Percentiles rank a stretch among this genome's conserved stretches.
phyloP scores from a whole-genome alignment of 2,113 vertebrate species.

The Ciconia stormi region DNA sequence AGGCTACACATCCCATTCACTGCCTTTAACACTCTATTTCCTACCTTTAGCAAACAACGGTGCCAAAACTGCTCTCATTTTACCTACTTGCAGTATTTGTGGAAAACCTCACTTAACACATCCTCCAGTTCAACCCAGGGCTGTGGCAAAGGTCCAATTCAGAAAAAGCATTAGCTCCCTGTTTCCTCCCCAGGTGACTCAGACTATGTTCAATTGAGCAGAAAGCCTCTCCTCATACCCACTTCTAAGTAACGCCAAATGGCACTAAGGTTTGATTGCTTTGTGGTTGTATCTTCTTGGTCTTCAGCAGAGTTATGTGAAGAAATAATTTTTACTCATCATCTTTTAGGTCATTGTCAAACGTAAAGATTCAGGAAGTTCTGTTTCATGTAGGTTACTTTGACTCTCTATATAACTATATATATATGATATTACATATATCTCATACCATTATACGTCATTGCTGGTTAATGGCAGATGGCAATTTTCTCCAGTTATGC shows the following conservation, averaged over 20 bases:
- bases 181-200: neutral
- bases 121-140: neutral
- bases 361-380: neutral
- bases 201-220: neutral
- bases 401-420: neutral
- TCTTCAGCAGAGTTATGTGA: neutral
- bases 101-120: slow-evolving; percentile 1
- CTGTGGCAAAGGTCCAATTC: neutral
- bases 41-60: neutral
- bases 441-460: neutral
- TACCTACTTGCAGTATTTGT: neutral
- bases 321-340: neutral
- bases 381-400: neutral
- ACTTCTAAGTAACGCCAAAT: neutral
- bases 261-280: neutral
- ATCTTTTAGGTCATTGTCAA: neutral
- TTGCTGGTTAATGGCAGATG: neutral
- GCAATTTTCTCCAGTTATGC: neutral
- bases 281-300: neutral
- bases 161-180: neutral
- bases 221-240: neutral
- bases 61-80: neutral
- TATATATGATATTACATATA: neutral
- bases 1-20: neutral
- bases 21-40: neutral